Evolutionary conservation across 64 coral and sea anemone genomes (phyloP), one percentile per base, ranked within the genome.

Genomic region (Porites lutea): DNA sequence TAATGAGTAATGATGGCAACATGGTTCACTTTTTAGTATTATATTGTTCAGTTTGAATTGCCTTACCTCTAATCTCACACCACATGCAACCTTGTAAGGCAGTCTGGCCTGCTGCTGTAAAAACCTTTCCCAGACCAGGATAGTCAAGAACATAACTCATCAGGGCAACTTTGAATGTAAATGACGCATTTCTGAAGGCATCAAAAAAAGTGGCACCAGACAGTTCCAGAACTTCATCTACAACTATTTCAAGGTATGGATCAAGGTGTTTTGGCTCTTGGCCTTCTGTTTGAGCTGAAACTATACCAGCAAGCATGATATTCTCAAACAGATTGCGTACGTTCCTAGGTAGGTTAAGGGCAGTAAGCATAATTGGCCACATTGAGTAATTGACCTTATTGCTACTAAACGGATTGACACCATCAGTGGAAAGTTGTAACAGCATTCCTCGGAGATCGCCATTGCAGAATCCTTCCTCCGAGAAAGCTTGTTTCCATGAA

Each of bases 311-410:
- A 4, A 89, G 37, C 72, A 89, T 78, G 9, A 89, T 51, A 12
- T 89, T 89, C 8, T 74, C 74, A 59, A 89, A 47, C 74, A 89
- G 77, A 48, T 74, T 89, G 12, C 87, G 54, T 13, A 49, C 18
- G 10, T 46, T 46, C 22, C 87, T 74, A 16, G 73, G 87, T 8
- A 89, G 48, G 72, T 89, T 89, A 20, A 89, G 48, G 6, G 19
- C 23, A 13, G 23, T 77, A 8, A 89, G 4, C 87, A 89, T 89
- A 19, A 78, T 89, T 4, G 87, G 87, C 87, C 87, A 89, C 87
- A 89, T 89, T 4, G 87, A 78, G 74, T 89, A 89, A 89, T 4
- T 74, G 23, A 45, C 14, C 59, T 78, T 89, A 59, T 89, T 89
- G 19, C 48, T 48, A 8, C 50, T 61, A 21, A 78, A 88, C 3